Base-by-base conservation (phyloP, 1,140 invertebrate species). In the Chelonus insularis region DNA sequence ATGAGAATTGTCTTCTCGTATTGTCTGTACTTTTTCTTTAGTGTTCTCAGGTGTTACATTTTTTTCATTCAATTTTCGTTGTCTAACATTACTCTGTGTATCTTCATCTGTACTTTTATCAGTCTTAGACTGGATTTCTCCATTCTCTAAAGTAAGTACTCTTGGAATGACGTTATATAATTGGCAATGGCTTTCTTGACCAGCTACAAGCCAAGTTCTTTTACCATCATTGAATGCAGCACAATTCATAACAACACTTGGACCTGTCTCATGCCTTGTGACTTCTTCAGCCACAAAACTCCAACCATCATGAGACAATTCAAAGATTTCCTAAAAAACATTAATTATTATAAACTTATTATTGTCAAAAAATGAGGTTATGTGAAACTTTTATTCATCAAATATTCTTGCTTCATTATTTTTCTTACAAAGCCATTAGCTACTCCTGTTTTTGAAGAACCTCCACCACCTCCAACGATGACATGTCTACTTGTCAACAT, bases 401-500 rank as follows among this genome's bases (percentile, higher is more conserved):
- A n/a, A n/a, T n/a, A n/a, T n/a, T n/a, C n/a, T n/a, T n/a, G n/a
- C n/a, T n/a, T n/a, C n/a, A n/a, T n/a, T n/a, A n/a, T n/a, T n/a
- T n/a, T n/a, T n/a, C 89, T 87, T 82, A 93, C 95, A 84, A 98
- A 95, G 79, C 93, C 93, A 86, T 99, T 98, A 12, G 90, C 88
- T 60, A 99, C 91, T 18, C 96, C 96, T 41, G 95, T 98, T 82
- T 96, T 97, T 14, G 94, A 90, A 12, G 91, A 90, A 48, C 96
- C 96, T 56, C 96, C 96, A 48, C 96, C 96, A 41, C 96, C 96
- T 64, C 92, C 95, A 25, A 98, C 93, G 45, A 98, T 80, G 70
- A 98, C 89, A 83, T 98, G 95, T 61, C 94, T 87, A 80, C 91
- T 93, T 21, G 93, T 94, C 29, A 99, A 81, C 82, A 93, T 91